A percentile compares a stretch with the other conserved stretches of the same genome.
Conservation (phyloP, 2,797 vertebrate species). For the Artibeus lituratus region DNA sequence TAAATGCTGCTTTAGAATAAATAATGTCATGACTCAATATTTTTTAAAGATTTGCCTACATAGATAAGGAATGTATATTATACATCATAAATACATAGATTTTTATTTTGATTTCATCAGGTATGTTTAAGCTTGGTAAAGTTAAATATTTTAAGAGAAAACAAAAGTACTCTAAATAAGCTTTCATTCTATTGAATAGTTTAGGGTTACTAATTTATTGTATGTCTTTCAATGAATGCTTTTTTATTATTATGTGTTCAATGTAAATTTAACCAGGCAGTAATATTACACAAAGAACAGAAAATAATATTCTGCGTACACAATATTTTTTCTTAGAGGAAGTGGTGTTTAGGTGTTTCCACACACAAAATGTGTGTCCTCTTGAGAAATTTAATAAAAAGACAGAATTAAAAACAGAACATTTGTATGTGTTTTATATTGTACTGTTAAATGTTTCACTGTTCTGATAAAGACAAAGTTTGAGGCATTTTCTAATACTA, state of each 20-base stretch:
- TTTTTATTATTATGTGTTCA: background rate
- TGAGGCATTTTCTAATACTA: background rate
- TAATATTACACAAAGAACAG: background rate
- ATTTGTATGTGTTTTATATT: background rate
- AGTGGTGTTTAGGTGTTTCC: background rate
- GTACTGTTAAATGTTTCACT: background rate
- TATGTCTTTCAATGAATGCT: background rate
- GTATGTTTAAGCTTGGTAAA: background rate
- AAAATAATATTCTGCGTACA: background rate
- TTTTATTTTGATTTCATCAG: background rate
- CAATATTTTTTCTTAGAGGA: background rate
- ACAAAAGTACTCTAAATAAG: background rate
- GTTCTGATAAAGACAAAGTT: background rate
- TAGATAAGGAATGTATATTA: background rate
- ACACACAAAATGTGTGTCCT: background rate
- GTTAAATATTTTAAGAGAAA: background rate
- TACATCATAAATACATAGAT: background rate
- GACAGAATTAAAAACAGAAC: background rate
- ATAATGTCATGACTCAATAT: background rate
- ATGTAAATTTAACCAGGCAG: background rate
- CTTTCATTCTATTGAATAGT: background rate
- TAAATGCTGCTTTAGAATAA: background rate
- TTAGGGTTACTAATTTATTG: background rate
- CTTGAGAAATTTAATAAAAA: slow-evolving; percentile 13
- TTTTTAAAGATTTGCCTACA: background rate